Base-by-base conservation (phyloP, 2,888 invertebrate genomes). In the Thera britannica region DNA sequence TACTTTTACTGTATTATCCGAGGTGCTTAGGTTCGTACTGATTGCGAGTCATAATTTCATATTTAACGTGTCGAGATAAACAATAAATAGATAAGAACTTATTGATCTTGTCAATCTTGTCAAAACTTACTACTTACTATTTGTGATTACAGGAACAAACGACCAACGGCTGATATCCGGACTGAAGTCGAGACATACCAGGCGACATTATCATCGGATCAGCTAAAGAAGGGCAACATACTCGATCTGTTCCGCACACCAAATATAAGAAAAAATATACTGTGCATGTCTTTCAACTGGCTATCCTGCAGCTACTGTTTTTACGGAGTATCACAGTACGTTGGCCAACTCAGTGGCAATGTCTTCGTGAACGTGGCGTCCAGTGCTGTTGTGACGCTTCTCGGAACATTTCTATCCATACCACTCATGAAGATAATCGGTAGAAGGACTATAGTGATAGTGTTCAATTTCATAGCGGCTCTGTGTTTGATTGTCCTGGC, bases 261-360 rank as follows among this genome's bases (percentile, higher is more conserved):
- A 0, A 96, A 96, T 78, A 90, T 97, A 85, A 89, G 97, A 64
- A 89, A 94, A 65, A 96, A 97, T 79, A 97, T 96, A 0, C 81
- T 97, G 3, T 95, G 95, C 44, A 96, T 97, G 89, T 95, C 95
- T 58, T 96, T 96, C 77, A 96, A 96, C 80, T 98, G 97, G 98
- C 86, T 97, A 49, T 95, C 97, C 0, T 97, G 97, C 70, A 97
- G 97, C 56, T 95, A 98, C 73, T 93, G 92, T 75, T 93, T 93
- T 86, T 98, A 97, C 81, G 98, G 98, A 1, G 95, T 98, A 41
- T 96, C 97, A 0, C 97, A 98, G 83, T 97, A 97, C 82, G 95
- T 97, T 54, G 96, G 97, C 0, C 96, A 97, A 80, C 89, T 97
- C 48, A 96, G 96, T 52, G 98, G 97, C 1, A 94, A 97, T 79